These are phyloP conservation scores for Melitaea athalia DNA, from an alignment of 2,888 invertebrate species.

Conservation along the genomic window DNA sequence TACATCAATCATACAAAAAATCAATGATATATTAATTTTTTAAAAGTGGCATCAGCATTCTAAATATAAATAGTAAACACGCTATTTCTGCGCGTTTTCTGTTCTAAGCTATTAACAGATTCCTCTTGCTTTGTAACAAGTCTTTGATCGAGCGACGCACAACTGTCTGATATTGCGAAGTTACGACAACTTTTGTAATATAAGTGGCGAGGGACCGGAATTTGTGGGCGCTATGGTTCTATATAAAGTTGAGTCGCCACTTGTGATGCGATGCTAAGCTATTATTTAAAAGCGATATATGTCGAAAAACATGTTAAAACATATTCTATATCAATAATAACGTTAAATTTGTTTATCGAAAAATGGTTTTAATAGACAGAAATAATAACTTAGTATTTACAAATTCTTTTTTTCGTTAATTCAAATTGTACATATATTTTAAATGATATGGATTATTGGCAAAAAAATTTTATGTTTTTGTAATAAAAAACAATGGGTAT, in stretches of 20 bases:
- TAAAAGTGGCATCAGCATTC: not conserved
- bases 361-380: no score
- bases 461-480: no score
- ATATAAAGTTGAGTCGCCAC: conserved; percentile 2
- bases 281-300: no score
- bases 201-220: conserved; percentile 59
- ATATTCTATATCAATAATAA: not conserved
- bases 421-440: no score
- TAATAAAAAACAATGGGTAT: no score
- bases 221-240: conserved; percentile 56
- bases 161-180: conserved; percentile 54
- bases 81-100: not conserved
- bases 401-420: no score
- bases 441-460: no score
- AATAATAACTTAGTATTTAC: no score
- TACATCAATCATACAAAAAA: no score
- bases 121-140: conserved; percentile 1
- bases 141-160: conserved; percentile 25
- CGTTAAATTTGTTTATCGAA: not conserved
- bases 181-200: conserved; percentile 73
- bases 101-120: conserved; percentile 1
- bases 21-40: not conserved
- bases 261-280: not conserved
- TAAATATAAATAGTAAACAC: not conserved
- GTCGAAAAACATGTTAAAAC: not conserved